Conservation (phyloP, 2,888 invertebrate genomes). For the Tortrix viridana region DNA sequence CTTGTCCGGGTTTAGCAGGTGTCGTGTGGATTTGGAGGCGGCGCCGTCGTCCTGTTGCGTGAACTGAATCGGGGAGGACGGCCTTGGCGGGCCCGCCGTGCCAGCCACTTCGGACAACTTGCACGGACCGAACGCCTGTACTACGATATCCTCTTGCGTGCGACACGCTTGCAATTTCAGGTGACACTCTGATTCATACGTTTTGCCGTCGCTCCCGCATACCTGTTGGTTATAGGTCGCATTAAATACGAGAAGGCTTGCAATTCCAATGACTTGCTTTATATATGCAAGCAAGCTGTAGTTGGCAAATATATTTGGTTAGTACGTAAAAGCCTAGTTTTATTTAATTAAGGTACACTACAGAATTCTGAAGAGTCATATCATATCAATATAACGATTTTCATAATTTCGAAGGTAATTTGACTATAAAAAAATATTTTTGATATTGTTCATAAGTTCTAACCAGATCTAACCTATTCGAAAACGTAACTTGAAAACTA, state of each 20-base stretch:
- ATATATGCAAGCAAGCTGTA: too few species aligned
- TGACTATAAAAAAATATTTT: too few species aligned
- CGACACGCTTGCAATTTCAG: conserved; percentile 92
- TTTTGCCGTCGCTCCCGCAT: conserved; percentile 92
- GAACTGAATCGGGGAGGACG: conserved; percentile 91
- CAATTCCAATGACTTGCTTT: too few species aligned
- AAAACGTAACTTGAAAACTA: too few species aligned
- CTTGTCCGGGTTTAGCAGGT: conserved; percentile 88
- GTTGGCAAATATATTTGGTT: too few species aligned
- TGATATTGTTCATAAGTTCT: too few species aligned
- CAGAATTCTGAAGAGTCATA: too few species aligned
- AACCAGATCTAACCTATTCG: too few species aligned
- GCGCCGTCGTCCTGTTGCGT: conserved; percentile 91
- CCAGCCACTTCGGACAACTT: conserved; percentile 88
- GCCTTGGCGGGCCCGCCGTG: conserved; percentile 90
- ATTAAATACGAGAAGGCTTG: conserved; percentile 9
- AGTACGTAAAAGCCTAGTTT: too few species aligned
- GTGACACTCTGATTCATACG: conserved; percentile 93
- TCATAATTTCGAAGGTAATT: too few species aligned
- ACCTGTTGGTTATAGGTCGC: conserved; percentile 70
- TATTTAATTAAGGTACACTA: too few species aligned
- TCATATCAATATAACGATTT: too few species aligned
- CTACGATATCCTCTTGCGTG: conserved; percentile 90
- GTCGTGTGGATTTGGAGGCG: conserved; percentile 92
- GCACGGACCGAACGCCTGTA: conserved; percentile 90